Base-by-base conservation (phyloP, 2,113 vertebrate species). In the Pimephales promelas region DNA sequence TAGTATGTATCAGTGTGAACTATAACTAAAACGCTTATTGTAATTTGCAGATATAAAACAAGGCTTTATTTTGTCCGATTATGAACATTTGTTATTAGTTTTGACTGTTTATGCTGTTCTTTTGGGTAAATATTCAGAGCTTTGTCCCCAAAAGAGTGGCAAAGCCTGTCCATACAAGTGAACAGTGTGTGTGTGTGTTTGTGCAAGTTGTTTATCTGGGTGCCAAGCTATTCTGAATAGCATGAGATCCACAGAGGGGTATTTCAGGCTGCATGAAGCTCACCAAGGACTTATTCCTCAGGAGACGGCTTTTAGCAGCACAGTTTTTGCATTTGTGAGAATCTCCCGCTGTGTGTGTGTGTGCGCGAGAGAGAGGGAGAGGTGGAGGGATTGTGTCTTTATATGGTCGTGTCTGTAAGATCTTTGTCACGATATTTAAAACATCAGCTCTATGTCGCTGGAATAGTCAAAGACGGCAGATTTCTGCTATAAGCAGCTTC, bases 351-450 rank as follows among this genome's bases (percentile, higher is more conserved):
- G 56, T 81, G 59, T 54, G 20, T 24, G 77, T 26, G 43, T 10
- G 77, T 18, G 76, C 6, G 11, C 0, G 61, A 3, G 61, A 64
- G 62, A 54, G 78, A n/a, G 43, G 31, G 79, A 81, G 47, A 56
- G 79, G 59, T 77, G 64, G 47, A 54, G 49, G 26, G 22, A 56
- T 81, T 81, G 45, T 81, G 79, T 70, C 79, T 81, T 81, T 81
- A 81, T 81, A 81, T 81, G 79, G 79, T 70, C 13, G 4, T 64
- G 43, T 77, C 74, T 59, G 52, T 77, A 57, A 68, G 79, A 24
- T 52, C 61, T 52, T 45, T 36, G 43, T 49, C 61, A 68, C 10
- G 10, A 56, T 70, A 34, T 81, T 81, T 70, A 40, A 56, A 81
- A 81, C 62, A 81, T 56, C 47, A 81, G 28, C 20, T 16, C 43